Evolutionary conservation across 2,113 vertebrate genomes (phyloP).

Genomic region (Nannospalax galili): DNA sequence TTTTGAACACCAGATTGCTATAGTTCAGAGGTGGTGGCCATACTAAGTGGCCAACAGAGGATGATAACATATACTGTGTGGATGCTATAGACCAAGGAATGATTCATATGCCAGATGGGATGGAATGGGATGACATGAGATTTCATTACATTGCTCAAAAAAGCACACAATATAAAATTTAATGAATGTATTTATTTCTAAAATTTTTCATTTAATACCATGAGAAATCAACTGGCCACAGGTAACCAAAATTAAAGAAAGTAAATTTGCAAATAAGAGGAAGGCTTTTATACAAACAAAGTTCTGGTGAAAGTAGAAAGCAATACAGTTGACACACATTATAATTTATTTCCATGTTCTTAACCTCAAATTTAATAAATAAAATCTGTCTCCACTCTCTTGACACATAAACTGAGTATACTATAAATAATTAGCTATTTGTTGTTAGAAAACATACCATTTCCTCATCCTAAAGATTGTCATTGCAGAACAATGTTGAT

Average conservation of each 20-base stretch:
- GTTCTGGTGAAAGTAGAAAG: neutral
- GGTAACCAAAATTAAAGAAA: neutral
- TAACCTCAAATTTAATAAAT: neutral
- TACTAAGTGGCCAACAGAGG: rapidly evolving
- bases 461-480: neutral
- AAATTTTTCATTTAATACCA: neutral
- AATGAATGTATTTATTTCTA: neutral
- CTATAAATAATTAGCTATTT: neutral
- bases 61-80: no score
- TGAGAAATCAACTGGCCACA: neutral
- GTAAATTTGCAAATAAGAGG: neutral
- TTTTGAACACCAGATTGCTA: neutral
- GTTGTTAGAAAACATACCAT: neutral
- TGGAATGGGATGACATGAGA: neutral
- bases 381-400: neutral
- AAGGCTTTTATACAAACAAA: neutral
- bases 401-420: neutral
- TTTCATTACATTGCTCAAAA: neutral
- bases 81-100: neutral
- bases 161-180: neutral
- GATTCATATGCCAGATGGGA: no score
- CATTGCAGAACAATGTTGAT: neutral
- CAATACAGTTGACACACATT: neutral
- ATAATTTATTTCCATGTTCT: neutral
- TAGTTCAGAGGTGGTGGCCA: no score